These are phyloP conservation scores for Callopanchax toddi DNA, from an alignment of 2,113 vertebrate genomes.

Conservation along the genomic window DNA sequence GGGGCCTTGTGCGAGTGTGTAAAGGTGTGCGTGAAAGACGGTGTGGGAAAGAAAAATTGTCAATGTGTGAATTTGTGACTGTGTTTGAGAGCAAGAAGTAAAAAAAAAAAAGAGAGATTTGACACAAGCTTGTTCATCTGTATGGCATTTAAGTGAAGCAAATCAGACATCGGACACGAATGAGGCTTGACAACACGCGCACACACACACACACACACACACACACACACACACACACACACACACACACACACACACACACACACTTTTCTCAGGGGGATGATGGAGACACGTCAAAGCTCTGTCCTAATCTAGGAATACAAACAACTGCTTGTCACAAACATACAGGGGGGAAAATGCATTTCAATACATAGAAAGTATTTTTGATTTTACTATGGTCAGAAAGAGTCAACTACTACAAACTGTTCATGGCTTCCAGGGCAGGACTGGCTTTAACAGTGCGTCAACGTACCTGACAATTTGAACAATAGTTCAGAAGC, in stretches of 20 bases:
- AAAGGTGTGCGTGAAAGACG: slow-evolving; percentile 66
- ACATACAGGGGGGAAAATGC: slow-evolving; percentile 49
- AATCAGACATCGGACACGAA: slow-evolving; percentile 35
- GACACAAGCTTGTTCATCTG: slow-evolving; percentile 45
- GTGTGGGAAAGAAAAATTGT: slow-evolving; percentile 62
- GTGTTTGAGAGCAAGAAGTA: slow-evolving; percentile 41
- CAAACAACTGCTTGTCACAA: slow-evolving; percentile 68
- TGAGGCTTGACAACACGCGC: not conserved
- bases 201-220: not conserved
- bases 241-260: not conserved
- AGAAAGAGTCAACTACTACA: slow-evolving; percentile 7
- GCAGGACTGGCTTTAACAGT: slow-evolving; percentile 2
- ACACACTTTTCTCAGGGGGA: slow-evolving; percentile 35
- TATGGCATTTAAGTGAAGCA: slow-evolving; percentile 48
- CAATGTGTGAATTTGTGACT: slow-evolving; percentile 70
- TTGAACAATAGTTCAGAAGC: slow-evolving; percentile 98
- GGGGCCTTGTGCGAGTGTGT: slow-evolving; percentile 65
- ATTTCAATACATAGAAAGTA: slow-evolving; percentile 22
- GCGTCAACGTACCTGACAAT: slow-evolving; percentile 86
- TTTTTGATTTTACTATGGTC: not conserved
- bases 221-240: slow-evolving; percentile 3
- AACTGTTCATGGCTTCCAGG: slow-evolving; percentile 33
- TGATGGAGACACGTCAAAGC: slow-evolving; percentile 48
- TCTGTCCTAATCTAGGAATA: slow-evolving; percentile 65
- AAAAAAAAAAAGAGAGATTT: slow-evolving; percentile 19